Evolutionary conservation across 1,140 invertebrate genomes (phyloP).

Genomic region (Leptinotarsa defecta): DNA sequence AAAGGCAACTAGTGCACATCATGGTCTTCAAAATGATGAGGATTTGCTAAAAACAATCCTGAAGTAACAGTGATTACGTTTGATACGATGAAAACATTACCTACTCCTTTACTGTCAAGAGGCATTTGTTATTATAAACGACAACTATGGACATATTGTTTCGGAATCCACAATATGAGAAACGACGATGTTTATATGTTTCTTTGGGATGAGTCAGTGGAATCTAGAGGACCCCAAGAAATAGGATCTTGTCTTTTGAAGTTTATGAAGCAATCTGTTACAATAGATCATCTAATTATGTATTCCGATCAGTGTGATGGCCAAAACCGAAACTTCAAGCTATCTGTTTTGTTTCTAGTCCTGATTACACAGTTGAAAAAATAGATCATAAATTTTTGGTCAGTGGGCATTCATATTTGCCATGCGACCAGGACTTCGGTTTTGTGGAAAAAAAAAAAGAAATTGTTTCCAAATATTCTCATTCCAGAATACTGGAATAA

Average conservation of each 20-base stretch:
- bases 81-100: constrained; percentile 39
- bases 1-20: constrained; percentile 25
- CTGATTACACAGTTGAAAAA: neutral
- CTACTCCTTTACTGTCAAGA: constrained; percentile 31
- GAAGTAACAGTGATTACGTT: constrained; percentile 31
- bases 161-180: constrained; percentile 32
- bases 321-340: constrained; percentile 38
- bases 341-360: constrained; percentile 15
- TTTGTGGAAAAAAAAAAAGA: too few relatives aligned
- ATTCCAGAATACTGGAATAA: too few relatives aligned
- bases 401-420: too few relatives aligned
- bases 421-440: too few relatives aligned
- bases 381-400: too few relatives aligned
- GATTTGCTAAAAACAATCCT: constrained; percentile 19
- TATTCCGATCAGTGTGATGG: constrained; percentile 39
- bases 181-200: constrained; percentile 32
- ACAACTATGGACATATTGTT: constrained; percentile 39
- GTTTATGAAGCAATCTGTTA: constrained; percentile 22
- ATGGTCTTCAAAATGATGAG: constrained; percentile 26
- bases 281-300: constrained; percentile 29
- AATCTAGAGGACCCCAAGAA: constrained; percentile 37
- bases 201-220: constrained; percentile 33
- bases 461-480: too few relatives aligned
- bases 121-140: constrained; percentile 37
- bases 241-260: constrained; percentile 35